Evolutionary conservation across 30 jellyfish, hydroid and myxozoan genomes (phyloP).

Genomic region (Chrysaora quinquecirrha): DNA sequence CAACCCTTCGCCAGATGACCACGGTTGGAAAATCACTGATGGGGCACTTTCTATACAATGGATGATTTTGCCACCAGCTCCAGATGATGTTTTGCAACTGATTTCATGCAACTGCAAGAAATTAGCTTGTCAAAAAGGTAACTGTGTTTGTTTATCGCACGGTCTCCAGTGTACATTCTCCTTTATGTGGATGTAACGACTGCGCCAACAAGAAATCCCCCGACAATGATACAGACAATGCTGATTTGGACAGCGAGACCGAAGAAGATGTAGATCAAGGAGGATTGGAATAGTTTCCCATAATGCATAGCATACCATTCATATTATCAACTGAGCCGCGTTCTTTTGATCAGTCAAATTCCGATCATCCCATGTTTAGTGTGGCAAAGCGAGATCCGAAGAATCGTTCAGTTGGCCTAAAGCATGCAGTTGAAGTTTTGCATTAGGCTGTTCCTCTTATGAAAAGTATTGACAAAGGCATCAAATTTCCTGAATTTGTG

Average conservation of each 20-base stretch:
- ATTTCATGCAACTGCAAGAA: constrained; percentile 23
- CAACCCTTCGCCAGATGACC: constrained; percentile 17
- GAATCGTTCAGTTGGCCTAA: too few relatives aligned
- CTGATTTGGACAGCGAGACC: background rate
- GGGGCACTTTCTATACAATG: constrained; percentile 3
- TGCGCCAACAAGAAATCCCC: background rate
- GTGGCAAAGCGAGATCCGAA: too few relatives aligned
- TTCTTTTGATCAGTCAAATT: too few relatives aligned
- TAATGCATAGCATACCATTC: too few relatives aligned
- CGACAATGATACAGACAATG: constrained; percentile 5
- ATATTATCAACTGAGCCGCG: too few relatives aligned
- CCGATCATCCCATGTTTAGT: too few relatives aligned
- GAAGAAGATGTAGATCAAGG: background rate
- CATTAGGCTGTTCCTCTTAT: too few relatives aligned
- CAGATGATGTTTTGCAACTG: constrained; percentile 9
- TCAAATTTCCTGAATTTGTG: too few relatives aligned
- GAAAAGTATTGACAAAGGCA: too few relatives aligned
- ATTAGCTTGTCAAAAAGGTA: background rate
- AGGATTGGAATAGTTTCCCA: too few relatives aligned
- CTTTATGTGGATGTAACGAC: background rate
- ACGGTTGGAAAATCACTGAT: constrained; percentile 25
- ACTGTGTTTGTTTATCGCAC: constrained; percentile 14
- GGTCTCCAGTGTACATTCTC: background rate
- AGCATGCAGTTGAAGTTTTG: too few relatives aligned
- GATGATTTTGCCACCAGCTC: constrained; percentile 29